Evolutionary conservation across 1,140 invertebrate genomes (phyloP).

Genomic region (Drosophila albomicans): DNA sequence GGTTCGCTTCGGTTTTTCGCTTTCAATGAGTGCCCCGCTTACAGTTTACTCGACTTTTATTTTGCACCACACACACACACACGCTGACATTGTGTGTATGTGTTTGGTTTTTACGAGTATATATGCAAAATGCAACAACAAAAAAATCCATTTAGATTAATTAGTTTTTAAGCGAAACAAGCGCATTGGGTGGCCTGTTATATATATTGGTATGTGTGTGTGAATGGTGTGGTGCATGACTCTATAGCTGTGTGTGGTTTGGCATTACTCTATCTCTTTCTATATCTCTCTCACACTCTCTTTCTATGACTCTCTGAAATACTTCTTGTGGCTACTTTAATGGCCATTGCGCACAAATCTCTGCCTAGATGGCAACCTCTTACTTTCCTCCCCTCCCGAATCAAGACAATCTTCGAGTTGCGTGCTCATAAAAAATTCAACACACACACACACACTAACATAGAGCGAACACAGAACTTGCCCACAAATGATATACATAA

Average conservation of each 20-base stretch:
- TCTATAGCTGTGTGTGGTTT: background rate
- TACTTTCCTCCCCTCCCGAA: too few species aligned
- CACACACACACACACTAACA: slow-evolving; percentile 5
- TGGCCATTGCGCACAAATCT: slow-evolving; percentile 31
- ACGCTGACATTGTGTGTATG: slow-evolving; percentile 15
- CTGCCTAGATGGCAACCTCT: slow-evolving; percentile 15
- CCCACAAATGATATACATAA: slow-evolving; percentile 40
- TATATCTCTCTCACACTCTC: too few species aligned
- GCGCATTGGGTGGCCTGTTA: slow-evolving; percentile 11
- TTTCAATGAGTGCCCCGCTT: slow-evolving; percentile 79
- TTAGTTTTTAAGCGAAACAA: slow-evolving; percentile 77
- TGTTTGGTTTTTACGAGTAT: slow-evolving; percentile 49
- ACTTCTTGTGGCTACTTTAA: slow-evolving; percentile 32
- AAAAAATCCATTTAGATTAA: slow-evolving; percentile 83
- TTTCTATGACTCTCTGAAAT: background rate
- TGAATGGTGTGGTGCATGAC: background rate
- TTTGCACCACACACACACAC: slow-evolving; percentile 26
- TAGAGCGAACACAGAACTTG: background rate
- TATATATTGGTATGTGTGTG: background rate
- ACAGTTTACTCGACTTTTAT: slow-evolving; percentile 71
- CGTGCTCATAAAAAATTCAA: slow-evolving; percentile 43
- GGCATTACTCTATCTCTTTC: background rate
- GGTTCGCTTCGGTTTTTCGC: slow-evolving; percentile 80
- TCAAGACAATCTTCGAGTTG: slow-evolving; percentile 16
- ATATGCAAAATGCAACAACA: slow-evolving; percentile 73